Evolutionary conservation across 2,797 vertebrate genomes (phyloP).

Genomic region (Notamacropus eugenii): DNA sequence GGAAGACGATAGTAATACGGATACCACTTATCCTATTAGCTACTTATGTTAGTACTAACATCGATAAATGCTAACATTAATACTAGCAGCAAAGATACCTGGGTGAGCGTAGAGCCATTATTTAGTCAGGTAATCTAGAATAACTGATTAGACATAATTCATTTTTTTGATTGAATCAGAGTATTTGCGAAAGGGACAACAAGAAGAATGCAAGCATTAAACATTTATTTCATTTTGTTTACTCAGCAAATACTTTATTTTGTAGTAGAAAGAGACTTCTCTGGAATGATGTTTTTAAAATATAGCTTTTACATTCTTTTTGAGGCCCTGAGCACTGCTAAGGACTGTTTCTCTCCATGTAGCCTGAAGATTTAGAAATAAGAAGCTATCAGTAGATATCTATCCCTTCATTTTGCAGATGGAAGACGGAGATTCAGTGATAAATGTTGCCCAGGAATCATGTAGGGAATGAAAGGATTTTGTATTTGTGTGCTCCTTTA

Average conservation of each 20-base stretch:
- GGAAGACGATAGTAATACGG: background rate
- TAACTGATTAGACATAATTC: slow-evolving; percentile 23
- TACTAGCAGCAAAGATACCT: background rate
- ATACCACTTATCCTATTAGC: background rate
- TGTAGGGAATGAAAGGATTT: background rate
- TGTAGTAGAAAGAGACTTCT: background rate
- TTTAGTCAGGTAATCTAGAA: slow-evolving; percentile 30
- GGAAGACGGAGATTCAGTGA: background rate
- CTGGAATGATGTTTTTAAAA: background rate
- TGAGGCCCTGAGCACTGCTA: background rate
- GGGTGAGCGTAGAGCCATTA: background rate
- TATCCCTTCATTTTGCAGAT: background rate
- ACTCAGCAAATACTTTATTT: slow-evolving; percentile 43
- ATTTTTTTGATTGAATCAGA: slow-evolving; percentile 23
- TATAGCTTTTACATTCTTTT: background rate
- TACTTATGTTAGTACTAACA: background rate
- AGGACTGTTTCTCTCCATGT: background rate
- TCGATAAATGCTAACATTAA: background rate
- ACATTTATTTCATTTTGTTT: slow-evolving; percentile 25
- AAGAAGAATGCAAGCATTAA: slow-evolving; percentile 22
- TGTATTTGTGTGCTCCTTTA: background rate
- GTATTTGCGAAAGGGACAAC: slow-evolving; percentile 27
- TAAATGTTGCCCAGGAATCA: background rate
- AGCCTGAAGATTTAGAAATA: background rate
- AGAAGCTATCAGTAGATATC: background rate